Evolutionary conservation across 2,888 invertebrate genomes (phyloP).

Genomic region (Synergus gifuensis): DNA sequence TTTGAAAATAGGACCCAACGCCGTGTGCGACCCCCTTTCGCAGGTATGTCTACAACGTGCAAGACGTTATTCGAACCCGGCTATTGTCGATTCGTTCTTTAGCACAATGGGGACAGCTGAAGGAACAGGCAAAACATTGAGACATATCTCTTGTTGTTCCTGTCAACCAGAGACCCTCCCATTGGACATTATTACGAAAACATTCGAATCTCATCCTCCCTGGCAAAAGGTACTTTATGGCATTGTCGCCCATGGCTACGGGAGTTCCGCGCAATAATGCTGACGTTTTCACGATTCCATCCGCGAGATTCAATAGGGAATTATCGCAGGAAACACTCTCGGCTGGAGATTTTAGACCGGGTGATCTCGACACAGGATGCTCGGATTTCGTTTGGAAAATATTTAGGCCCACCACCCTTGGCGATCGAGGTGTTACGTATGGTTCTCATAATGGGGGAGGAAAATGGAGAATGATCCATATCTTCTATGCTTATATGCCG

Average conservation of each 20-base stretch:
- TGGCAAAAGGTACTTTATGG: conserved; percentile 40
- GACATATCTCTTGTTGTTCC: conserved; percentile 74
- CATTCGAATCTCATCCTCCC: conserved; percentile 66
- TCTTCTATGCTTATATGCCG: neutral
- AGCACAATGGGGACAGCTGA: conserved; percentile 75
- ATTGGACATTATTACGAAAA: conserved; percentile 73
- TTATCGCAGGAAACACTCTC: conserved; percentile 49
- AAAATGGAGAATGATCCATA: conserved; percentile 32
- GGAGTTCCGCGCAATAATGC: conserved; percentile 20
- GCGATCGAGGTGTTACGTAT: conserved; percentile 18
- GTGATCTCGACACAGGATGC: conserved; percentile 52
- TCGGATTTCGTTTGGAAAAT: conserved; percentile 59
- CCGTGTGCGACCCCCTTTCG: conserved; percentile 47
- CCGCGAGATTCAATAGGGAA: conserved; percentile 42
- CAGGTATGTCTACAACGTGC: conserved; percentile 43
- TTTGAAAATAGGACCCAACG: conserved; percentile 45
- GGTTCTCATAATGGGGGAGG: conserved; percentile 23
- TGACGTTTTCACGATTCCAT: conserved; percentile 41
- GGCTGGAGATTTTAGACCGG: conserved; percentile 54
- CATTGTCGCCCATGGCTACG: conserved; percentile 46
- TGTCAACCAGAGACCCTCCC: conserved; percentile 69
- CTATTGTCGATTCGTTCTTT: conserved; percentile 68
- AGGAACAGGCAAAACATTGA: conserved; percentile 76
- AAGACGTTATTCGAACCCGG: conserved; percentile 66
- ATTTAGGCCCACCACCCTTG: conserved; percentile 51